Evolutionary conservation across 2,888 invertebrate genomes (phyloP), one percentile per base, ranked within the genome.

Genomic region (Mythimna lalbum): DNA sequence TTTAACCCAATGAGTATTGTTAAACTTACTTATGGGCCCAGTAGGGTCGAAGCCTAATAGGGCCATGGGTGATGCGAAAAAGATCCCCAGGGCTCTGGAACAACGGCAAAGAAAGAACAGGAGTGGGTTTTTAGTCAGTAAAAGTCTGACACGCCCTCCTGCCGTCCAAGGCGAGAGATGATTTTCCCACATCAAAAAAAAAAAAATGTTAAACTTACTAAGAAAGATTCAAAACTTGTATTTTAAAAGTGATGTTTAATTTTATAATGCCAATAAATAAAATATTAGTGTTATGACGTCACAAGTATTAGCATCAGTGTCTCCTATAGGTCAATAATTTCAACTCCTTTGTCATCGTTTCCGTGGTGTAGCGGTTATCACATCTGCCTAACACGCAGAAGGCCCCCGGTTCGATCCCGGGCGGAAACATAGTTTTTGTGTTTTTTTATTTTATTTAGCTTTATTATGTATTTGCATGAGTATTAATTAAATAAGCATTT

Each of bases 301-400:
- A 49, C n/a, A 1, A 5, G 9, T 5, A 52, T n/a, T 31, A 0
- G 3, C 2, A 33, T 0, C 9, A 33, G 10, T 33, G 10, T 10
- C n/a, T n/a, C 0, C n/a, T 55, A 55, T n/a, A 2, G n/a, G 0
- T 33, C n/a, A n/a, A 55, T 31, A 31, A 55, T 55, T 55, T 55
- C 4, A 1, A 10, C 9, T 0, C 0, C 0, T 1, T 1, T 1
- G 0, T 2, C n/a, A 55, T 55, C 55, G 55, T 55, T 55, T 55
- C 84, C 84, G 97, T 98, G 97, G 97, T 98, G 98, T 98, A 98
- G 98, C 97, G 98, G 98, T 98, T 98, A 98, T 98, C 98, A 98
- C 98, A 97, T 98, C 98, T 97, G 98, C 98, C 97, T 98, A 97
- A 98, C 98, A 98, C 98, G 98, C 98, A 97, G 97, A 98, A 98